Conservation (phyloP, 1,140 invertebrate genomes). For the Heliothis virescens region DNA sequence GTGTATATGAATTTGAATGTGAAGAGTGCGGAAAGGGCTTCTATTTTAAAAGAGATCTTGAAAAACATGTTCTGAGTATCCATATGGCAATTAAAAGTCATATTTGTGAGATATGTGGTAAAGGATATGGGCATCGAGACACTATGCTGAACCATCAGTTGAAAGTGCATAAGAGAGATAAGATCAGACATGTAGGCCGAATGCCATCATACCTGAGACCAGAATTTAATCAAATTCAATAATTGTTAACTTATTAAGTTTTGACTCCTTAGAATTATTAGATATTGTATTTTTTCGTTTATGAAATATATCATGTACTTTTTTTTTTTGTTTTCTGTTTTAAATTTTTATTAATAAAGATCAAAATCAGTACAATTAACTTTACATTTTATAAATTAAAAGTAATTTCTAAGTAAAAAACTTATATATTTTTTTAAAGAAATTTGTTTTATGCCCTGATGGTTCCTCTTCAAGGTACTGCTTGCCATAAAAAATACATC, state of each 20-base stretch:
- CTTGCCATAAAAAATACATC: too few species aligned
- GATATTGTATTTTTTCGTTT: too few species aligned
- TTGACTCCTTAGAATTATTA: too few species aligned
- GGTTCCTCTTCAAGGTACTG: background rate
- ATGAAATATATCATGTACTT: too few species aligned
- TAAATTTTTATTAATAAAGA: too few species aligned
- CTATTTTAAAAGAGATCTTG: conserved; percentile 51
- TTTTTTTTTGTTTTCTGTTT: too few species aligned
- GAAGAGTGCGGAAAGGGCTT: conserved; percentile 50
- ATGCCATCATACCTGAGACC: conserved; percentile 51
- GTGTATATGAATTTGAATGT: conserved; percentile 46
- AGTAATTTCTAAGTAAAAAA: too few species aligned
- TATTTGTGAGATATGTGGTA: conserved; percentile 54
- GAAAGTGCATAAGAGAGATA: conserved; percentile 55
- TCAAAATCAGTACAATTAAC: too few species aligned
- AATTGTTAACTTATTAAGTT: background rate
- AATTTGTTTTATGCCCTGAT: background rate
- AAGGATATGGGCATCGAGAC: conserved; percentile 51
- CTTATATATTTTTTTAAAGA: background rate
- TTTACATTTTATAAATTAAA: too few species aligned
- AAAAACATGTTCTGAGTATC: conserved; percentile 45
- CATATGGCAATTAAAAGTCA: conserved; percentile 49
- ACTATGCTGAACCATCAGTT: conserved; percentile 54
- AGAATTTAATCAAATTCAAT: background rate
- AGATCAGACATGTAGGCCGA: conserved; percentile 28